Conservation (phyloP, 2,888 invertebrate genomes). For the Acanthosepion esculentum region DNA sequence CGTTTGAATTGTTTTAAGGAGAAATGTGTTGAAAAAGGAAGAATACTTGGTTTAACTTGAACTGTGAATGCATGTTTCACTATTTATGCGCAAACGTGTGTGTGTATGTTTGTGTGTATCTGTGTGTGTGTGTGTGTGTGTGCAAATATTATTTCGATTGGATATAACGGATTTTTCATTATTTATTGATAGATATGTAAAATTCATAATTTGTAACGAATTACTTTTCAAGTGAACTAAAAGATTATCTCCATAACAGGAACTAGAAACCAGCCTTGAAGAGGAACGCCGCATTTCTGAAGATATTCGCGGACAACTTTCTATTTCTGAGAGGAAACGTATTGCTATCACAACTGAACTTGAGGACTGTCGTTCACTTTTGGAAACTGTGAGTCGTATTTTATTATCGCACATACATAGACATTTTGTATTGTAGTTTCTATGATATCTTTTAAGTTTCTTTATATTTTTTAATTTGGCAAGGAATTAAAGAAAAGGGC, state of each 20-base stretch:
- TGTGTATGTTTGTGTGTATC: no score
- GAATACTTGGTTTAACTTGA: no score
- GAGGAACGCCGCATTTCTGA: constrained; percentile 73
- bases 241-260: constrained; percentile 59
- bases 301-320: constrained; percentile 70
- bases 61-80: no score
- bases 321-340: constrained; percentile 73
- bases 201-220: not conserved
- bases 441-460: not conserved
- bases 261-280: constrained; percentile 72
- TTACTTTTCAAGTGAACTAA: not conserved
- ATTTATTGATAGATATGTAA: not conserved
- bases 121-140: no score
- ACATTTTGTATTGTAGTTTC: not conserved
- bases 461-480: no score
- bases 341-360: constrained; percentile 89
- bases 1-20: no score
- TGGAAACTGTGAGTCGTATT: constrained; percentile 74
- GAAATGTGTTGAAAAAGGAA: no score
- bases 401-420: not conserved
- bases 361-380: constrained; percentile 84
- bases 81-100: no score
- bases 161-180: not conserved
- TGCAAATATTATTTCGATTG: no score
- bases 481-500: no score